Conservation (phyloP, 2,888 invertebrate species). For the Mythimna impura region DNA sequence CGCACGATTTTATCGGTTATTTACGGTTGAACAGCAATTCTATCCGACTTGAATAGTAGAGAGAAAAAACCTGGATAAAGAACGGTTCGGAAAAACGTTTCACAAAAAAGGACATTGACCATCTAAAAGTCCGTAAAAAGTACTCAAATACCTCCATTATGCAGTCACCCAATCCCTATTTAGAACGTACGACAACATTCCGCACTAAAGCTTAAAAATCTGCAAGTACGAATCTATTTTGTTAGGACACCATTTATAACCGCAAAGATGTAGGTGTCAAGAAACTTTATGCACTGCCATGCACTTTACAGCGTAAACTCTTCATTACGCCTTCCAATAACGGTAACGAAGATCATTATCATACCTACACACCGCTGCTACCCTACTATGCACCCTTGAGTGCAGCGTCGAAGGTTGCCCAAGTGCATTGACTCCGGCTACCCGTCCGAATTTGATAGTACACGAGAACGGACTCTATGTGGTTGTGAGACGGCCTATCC, state of each 20-base stretch:
- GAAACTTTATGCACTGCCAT: conserved; percentile 56
- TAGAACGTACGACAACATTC: conserved; percentile 40
- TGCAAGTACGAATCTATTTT: conserved; percentile 50
- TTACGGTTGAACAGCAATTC: conserved; percentile 23
- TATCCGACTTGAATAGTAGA: conserved; percentile 1
- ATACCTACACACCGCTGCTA: conserved; percentile 76
- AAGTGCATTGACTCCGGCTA: conserved; percentile 86
- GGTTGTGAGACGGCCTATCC: conserved; percentile 69
- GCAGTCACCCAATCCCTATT: conserved; percentile 35
- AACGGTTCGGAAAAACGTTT: neutral
- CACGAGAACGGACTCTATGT: conserved; percentile 51
- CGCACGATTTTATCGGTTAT: conserved; percentile 46
- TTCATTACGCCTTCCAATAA: conserved; percentile 76
- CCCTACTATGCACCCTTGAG: conserved; percentile 89
- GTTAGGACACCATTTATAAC: conserved; percentile 47
- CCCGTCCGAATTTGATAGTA: conserved; percentile 75
- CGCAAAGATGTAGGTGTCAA: conserved; percentile 40
- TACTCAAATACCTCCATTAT: conserved; percentile 45
- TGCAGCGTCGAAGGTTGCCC: conserved; percentile 88
- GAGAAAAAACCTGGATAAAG: neutral
- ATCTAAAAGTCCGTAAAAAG: neutral
- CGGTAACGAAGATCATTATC: conserved; percentile 87
- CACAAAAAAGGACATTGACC: neutral
- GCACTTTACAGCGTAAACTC: conserved; percentile 62
- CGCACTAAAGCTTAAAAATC: conserved; percentile 59